Percentiles rank a stretch among this genome's conserved stretches.
Conservation (phyloP, 2,113 vertebrate genomes). For the Pelmatolapia mariae region DNA sequence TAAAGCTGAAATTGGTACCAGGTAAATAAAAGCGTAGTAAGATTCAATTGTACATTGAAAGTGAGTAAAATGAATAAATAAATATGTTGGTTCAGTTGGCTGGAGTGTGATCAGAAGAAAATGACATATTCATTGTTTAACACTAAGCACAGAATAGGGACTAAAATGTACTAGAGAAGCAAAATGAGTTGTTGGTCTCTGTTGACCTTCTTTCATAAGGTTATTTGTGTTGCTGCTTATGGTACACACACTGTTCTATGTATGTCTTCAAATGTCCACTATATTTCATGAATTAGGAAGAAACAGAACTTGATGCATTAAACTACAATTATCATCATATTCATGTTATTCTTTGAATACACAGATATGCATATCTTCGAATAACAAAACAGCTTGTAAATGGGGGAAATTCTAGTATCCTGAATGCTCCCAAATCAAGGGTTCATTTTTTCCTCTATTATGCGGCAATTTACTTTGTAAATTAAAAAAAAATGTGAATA, state of each 20-base stretch:
- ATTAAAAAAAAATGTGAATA: not conserved
- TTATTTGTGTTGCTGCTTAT: not conserved
- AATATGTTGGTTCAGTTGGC: not conserved
- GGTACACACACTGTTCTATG: not conserved
- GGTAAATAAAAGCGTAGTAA: not conserved
- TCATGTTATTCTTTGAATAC: not conserved
- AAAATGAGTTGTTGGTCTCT: not conserved
- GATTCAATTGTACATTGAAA: not conserved
- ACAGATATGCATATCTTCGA: fast-evolving
- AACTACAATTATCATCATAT: not conserved
- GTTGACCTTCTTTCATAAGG: not conserved
- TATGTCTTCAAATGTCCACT: not conserved
- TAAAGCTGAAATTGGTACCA: not conserved
- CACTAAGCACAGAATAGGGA: not conserved
- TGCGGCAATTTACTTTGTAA: not conserved
- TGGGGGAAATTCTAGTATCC: not conserved
- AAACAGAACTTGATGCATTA: not conserved
- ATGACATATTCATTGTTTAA: not conserved
- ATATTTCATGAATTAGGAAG: not conserved
- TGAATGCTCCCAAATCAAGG: not conserved
- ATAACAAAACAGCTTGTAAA: not conserved
- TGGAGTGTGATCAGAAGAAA: not conserved
- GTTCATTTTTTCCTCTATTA: fast-evolving
- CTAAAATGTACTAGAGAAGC: not conserved
- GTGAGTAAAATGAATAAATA: not conserved